phyloP scores from a whole-genome alignment of 1,140 invertebrate species.

The Dysdera silvatica region DNA sequence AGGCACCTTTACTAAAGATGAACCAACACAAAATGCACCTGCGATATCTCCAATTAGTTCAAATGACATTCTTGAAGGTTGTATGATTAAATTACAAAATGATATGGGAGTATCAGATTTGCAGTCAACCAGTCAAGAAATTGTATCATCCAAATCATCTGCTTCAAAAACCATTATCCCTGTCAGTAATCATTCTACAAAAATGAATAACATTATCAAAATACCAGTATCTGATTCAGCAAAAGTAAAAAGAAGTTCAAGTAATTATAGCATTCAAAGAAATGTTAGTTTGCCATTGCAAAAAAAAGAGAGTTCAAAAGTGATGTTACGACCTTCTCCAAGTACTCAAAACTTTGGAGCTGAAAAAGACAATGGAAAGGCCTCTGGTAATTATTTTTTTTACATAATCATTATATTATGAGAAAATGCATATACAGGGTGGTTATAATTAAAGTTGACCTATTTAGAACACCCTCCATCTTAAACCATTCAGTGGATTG shows the following conservation, averaged over 20 bases:
- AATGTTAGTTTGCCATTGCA: conserved; percentile 22
- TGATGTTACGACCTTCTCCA: conserved; percentile 6
- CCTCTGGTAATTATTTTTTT: no score
- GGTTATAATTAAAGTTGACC: no score
- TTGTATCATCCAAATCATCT: no score
- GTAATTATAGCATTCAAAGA: conserved; percentile 11
- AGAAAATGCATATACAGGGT: no score
- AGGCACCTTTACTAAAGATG: conserved; percentile 80
- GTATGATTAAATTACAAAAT: conserved; percentile 19
- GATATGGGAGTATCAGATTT: no score
- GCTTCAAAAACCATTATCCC: background rate
- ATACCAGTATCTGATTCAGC: background rate
- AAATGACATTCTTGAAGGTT: background rate
- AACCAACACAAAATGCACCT: conserved; percentile 46
- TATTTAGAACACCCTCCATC: no score
- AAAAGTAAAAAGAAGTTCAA: background rate
- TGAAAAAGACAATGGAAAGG: conserved; percentile 10
- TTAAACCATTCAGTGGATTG: no score
- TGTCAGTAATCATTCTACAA: background rate
- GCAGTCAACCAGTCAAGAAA: no score
- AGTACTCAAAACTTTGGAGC: conserved; percentile 16
- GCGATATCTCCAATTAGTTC: conserved; percentile 40
- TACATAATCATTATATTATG: no score
- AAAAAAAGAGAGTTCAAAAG: background rate
- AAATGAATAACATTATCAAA: conserved; percentile 1